These are phyloP conservation scores for Salticus scenicus DNA, from an alignment of 2,888 invertebrate species.

Conservation along the genomic window DNA sequence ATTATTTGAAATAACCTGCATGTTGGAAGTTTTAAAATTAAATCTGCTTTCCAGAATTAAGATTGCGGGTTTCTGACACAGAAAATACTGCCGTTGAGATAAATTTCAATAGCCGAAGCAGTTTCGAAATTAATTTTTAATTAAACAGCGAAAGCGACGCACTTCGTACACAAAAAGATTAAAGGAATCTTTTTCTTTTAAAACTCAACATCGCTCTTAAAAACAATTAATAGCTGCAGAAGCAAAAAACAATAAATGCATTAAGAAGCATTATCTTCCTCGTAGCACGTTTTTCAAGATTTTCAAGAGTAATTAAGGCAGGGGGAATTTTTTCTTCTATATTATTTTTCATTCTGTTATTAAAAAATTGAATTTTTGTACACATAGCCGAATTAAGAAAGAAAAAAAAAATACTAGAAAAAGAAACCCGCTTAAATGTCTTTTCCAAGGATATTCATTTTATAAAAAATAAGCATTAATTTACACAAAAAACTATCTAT, in stretches of 20 bases:
- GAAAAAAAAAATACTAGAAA: constrained; percentile 41
- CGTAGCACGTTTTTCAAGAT: constrained; percentile 64
- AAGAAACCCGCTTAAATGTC: constrained; percentile 54
- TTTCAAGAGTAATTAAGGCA: constrained; percentile 66
- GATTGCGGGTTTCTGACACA: constrained; percentile 54
- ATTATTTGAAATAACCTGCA: not conserved
- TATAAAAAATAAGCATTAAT: constrained; percentile 31
- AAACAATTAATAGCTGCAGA: constrained; percentile 68
- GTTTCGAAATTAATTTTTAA: constrained; percentile 69
- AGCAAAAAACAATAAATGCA: constrained; percentile 66
- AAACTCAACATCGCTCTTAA: constrained; percentile 64
- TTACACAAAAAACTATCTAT: constrained; percentile 29
- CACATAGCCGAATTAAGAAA: constrained; percentile 55
- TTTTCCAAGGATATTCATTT: constrained; percentile 23
- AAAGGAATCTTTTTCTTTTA: constrained; percentile 63
- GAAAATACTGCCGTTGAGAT: constrained; percentile 50
- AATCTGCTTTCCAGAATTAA: constrained; percentile 64
- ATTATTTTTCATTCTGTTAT: constrained; percentile 69
- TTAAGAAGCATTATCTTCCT: constrained; percentile 66
- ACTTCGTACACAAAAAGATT: constrained; percentile 69
- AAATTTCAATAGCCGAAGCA: constrained; percentile 66
- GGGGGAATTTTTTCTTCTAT: constrained; percentile 52
- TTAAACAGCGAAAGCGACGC: constrained; percentile 65
- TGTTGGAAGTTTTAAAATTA: constrained; percentile 51
- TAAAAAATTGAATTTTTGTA: constrained; percentile 68